phyloP scores from a whole-genome alignment of 2,113 vertebrate genomes.

The Aphyosemion australe region DNA sequence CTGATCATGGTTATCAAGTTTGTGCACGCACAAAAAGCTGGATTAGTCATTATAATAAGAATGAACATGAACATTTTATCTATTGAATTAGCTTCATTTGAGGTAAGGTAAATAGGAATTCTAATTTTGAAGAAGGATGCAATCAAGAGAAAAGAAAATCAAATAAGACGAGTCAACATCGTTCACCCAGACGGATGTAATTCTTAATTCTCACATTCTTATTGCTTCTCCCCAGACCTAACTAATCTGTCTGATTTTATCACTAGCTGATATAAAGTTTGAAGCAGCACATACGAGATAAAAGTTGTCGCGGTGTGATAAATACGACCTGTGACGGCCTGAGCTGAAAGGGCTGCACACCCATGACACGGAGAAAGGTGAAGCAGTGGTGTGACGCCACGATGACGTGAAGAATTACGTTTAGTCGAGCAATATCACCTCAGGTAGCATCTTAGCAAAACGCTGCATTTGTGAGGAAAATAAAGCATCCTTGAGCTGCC shows the following conservation, averaged over 20 bases:
- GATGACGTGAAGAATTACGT: constrained; percentile 46
- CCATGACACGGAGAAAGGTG: constrained; percentile 11
- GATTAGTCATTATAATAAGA: constrained; percentile 8
- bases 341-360: constrained; percentile 14
- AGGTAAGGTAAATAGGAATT: constrained; percentile 42
- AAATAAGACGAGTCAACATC: constrained; percentile 28
- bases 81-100: constrained; percentile 12
- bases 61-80: constrained; percentile 3
- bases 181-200: constrained; percentile 9
- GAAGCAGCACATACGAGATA: constrained; percentile 42
- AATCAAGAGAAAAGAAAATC: constrained; percentile 32
- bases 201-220: constrained; percentile 6
- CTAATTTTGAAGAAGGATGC: constrained; percentile 20
- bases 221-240: neutral
- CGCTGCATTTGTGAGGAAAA: constrained; percentile 26
- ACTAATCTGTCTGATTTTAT: constrained; percentile 9
- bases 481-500: constrained; percentile 22
- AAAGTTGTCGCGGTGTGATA: constrained; percentile 14
- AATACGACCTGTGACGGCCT: constrained; percentile 25
- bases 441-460: constrained; percentile 39
- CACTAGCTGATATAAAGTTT: neutral
- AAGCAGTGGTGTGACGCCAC: constrained; percentile 37
- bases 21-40: constrained; percentile 10
- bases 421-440: constrained; percentile 49
- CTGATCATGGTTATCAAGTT: constrained; percentile 15